These are phyloP conservation scores for Brachyhypopomus occidentalis DNA, from an alignment of 2,113 vertebrate genomes.

Conservation along the genomic window DNA sequence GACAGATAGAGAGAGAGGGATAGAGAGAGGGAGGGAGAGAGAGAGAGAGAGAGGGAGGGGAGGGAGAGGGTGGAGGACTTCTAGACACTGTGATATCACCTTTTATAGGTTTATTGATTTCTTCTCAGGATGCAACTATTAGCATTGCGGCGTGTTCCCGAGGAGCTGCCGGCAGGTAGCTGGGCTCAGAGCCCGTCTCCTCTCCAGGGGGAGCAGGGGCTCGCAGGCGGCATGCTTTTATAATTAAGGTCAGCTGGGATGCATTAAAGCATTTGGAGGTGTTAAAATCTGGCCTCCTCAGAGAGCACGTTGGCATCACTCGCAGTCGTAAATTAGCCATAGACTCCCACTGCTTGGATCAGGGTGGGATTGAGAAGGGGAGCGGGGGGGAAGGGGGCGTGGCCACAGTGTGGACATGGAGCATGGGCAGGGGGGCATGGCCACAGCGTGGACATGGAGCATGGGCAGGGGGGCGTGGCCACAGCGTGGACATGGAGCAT, in stretches of 20 bases:
- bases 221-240: conserved; percentile 74
- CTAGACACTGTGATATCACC: conserved; percentile 77
- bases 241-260: conserved; percentile 84
- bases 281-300: conserved; percentile 78
- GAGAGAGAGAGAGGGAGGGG: conserved; percentile 2
- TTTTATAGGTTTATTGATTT: conserved; percentile 81
- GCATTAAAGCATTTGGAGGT: conserved; percentile 82
- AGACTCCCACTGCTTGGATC: conserved; percentile 65
- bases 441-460: no score
- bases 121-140: conserved; percentile 79
- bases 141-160: conserved; percentile 72
- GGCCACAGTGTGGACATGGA: conserved; percentile 27
- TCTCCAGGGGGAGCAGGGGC: conserved; percentile 52
- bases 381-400: not conserved
- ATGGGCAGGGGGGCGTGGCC: no score
- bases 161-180: conserved; percentile 74
- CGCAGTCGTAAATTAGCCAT: conserved; percentile 76
- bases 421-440: no score
- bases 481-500: no score
- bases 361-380: conserved; percentile 53
- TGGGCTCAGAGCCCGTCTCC: conserved; percentile 65
- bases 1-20: conserved; percentile 29
- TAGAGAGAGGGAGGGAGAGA: conserved; percentile 16
- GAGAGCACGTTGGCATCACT: conserved; percentile 78
- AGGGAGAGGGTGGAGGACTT: conserved; percentile 42